Evolutionary conservation across 2,113 vertebrate species (phyloP), one percentile per base, ranked within the genome.

Genomic region (Rhinopithecus roxellana): DNA sequence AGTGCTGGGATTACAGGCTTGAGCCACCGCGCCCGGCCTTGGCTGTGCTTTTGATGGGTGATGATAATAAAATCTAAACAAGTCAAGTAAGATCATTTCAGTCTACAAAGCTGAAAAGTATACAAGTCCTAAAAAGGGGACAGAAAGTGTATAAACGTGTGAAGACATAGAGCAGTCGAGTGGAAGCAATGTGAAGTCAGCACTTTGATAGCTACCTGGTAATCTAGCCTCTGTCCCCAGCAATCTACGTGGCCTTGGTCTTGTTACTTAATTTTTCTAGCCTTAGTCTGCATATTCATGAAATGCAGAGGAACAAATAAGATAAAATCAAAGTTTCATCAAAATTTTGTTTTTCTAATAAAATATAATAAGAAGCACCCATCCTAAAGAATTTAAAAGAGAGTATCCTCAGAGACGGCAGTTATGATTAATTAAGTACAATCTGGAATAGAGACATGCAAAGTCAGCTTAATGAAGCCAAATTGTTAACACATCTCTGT

Each of bases 401-500:
- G 57, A 52, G 2, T 93, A 11, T 64, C 67, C 91, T 78, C 17
- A 22, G 43, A 90, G 57, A 90, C 35, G 20, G 11, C 8, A 89
- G 59, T 69, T 86, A 79, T 50, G 52, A 77, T 79, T 83, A 87
- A 91, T 74, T 83, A 90, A 86, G 14, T 27, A 85, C 5, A 70
- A 90, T 77, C 92, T 23, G 81, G 50, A 94, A 52, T 25, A 79
- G 40, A 89, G 13, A 61, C 64, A 45, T 40, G 80, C 79, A 93
- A 80, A 52, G 52, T 93, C 85, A 97, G 50, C 90, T 91, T 79
- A 89, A 97, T 69, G 59, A 89, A 82, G 20, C 22, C 32, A 78
- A 90, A 77, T 30, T 52, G 40, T 61, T 93, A 86, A 78, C n/a
- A 48, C 45, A 81, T 70, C 57, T 92, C 38, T 74, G 48, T 35